Conservation (phyloP, 2,113 vertebrate species). For the Apodemus speciosus region DNA sequence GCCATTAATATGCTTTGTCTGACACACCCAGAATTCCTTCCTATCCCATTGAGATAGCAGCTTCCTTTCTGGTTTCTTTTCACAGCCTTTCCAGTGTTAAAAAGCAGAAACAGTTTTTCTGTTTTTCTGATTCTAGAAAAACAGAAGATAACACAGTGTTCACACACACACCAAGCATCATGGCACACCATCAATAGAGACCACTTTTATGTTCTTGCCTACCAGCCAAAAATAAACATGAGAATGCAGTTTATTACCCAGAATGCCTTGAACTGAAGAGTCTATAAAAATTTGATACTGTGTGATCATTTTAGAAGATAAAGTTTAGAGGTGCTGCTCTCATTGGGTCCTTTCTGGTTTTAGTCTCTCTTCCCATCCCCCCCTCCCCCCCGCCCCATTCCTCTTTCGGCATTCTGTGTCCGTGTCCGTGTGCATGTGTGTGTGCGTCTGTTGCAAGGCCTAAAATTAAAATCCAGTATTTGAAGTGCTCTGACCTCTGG, state of each 20-base stretch:
- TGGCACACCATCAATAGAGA: neutral
- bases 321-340: neutral
- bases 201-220: neutral
- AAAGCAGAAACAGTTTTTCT: neutral
- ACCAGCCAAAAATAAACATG: neutral
- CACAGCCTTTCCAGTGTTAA: neutral
- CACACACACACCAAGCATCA: neutral
- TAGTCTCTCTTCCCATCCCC: too few species aligned
- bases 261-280: neutral
- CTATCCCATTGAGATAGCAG: slow-evolving; percentile 9
- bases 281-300: slow-evolving; percentile 1
- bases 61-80: neutral
- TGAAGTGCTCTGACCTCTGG: neutral
- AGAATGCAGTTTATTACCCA: neutral
- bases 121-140: neutral
- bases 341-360: neutral
- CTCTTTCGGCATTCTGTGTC: neutral
- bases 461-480: neutral
- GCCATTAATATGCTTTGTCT: slow-evolving; percentile 11
- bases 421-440: too few species aligned
- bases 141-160: neutral
- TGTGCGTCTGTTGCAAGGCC: neutral
- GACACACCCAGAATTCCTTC: neutral
- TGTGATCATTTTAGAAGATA: neutral
- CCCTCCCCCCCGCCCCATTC: too few species aligned